Evolutionary conservation across 2,888 invertebrate species (phyloP).

Genomic region (Hirtodrosophila trivittata): DNA sequence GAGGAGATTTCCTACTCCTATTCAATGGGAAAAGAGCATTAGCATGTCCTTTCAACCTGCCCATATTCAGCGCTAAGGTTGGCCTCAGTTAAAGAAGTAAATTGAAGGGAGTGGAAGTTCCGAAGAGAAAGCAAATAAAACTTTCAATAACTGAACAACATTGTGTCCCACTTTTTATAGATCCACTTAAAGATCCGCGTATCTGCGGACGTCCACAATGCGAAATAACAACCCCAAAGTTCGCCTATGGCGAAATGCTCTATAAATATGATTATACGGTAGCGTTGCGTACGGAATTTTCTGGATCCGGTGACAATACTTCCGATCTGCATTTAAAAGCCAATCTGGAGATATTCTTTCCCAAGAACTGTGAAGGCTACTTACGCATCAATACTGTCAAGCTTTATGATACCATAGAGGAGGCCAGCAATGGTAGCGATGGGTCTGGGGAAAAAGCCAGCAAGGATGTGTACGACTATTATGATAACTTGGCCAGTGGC

Average conservation of each 20-base stretch:
- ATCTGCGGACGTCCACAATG: slow-evolving; percentile 90
- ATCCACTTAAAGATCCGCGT: slow-evolving; percentile 89
- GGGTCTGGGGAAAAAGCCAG: slow-evolving; percentile 9
- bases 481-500: slow-evolving; percentile 57
- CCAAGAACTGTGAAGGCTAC: slow-evolving; percentile 89
- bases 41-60: too few relatives aligned
- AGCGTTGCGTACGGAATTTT: slow-evolving; percentile 89
- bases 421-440: slow-evolving; percentile 29
- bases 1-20: too few relatives aligned
- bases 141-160: not conserved
- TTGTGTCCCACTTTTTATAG: slow-evolving; percentile 81
- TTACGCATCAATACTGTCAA: slow-evolving; percentile 87
- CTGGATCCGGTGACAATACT: slow-evolving; percentile 89
- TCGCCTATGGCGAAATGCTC: slow-evolving; percentile 73
- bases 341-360: slow-evolving; percentile 86
- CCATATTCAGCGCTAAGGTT: too few relatives aligned
- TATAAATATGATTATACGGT: slow-evolving; percentile 90
- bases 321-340: slow-evolving; percentile 88
- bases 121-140: too few relatives aligned
- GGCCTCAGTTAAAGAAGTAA: too few relatives aligned
- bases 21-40: too few relatives aligned
- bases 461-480: slow-evolving; percentile 69
- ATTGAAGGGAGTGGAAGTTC: too few relatives aligned
- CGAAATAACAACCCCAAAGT: slow-evolving; percentile 81
- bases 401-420: slow-evolving; percentile 85